Evolutionary conservation across 2,113 vertebrate species (phyloP), one percentile per base, ranked within the genome.

Genomic region (Eublepharis macularius): DNA sequence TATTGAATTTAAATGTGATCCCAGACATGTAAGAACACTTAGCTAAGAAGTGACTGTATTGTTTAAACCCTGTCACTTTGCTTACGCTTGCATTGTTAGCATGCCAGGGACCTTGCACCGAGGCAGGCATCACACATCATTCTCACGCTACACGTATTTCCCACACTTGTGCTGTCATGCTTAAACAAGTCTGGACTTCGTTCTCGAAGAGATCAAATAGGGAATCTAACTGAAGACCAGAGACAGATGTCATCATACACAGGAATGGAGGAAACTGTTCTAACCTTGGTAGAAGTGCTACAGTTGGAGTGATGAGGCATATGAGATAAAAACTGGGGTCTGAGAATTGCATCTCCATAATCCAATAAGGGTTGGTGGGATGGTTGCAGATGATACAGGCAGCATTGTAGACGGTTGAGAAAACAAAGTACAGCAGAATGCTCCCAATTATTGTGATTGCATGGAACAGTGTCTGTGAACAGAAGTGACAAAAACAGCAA

Each of bases 281-380:
- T 83, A 95, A 99, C 98, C 98, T 99, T 86, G 98, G 99, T 76
- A 99, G 79, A 77, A 99, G 97, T 0, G 99, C 98, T 5, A 94
- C 85, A 39, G 96, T 92, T 0, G 97, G 97, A 0, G 97, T 97
- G 87, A 99, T 91, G 69, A 98, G 80, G 89, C 98, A 98, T 81
- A 98, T 74, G 0, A 99, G 94, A 90, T 98, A 98, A 96, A 98
- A 99, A 26, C 88, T 93, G 76, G 98, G 97, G 10, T 98, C 97
- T 2, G 95, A 94, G 89, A 99, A 96, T 95, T 98, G 98, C 21
- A 60, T 89, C 92, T 99, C 96, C 93, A 98, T 97, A 57, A 97
- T 96, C 97, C 97, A 97, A 92, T 99, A 98, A 0, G 98, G 97
- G 85, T 96, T 97, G 91, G 95, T 92, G 8, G 98, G 98, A 51